Conservation (phyloP, 2,888 invertebrate genomes). For the Morpho helenor region DNA sequence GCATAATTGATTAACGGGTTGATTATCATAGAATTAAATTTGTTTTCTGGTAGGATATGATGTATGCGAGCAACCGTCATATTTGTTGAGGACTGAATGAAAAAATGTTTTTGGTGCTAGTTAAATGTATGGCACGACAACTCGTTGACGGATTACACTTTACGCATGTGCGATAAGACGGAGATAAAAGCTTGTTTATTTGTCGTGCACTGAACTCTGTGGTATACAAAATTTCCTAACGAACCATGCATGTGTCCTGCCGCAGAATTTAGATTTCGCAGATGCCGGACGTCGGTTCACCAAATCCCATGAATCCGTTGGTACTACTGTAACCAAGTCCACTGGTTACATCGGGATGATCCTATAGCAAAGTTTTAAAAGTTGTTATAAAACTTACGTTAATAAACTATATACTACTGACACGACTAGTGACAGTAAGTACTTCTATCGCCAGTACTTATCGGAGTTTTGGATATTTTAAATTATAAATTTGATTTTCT, state of each 20-base stretch:
- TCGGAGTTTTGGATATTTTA: no score
- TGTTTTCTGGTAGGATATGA: conserved; percentile 33
- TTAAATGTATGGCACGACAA: conserved; percentile 19
- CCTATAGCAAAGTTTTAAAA: no score
- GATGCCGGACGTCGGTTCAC: conserved; percentile 29
- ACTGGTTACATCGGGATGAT: background rate
- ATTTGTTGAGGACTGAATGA: conserved; percentile 21
- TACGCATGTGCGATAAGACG: conserved; percentile 27
- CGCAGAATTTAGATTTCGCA: conserved; percentile 36
- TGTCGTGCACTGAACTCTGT: conserved; percentile 30
- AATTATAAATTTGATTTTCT: no score
- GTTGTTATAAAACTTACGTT: no score
- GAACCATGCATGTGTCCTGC: conserved; percentile 40
- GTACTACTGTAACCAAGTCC: conserved; percentile 1
- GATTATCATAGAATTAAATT: conserved; percentile 46
- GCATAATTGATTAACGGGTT: conserved; percentile 64
- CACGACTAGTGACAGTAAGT: no score
- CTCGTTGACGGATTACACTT: conserved; percentile 34
- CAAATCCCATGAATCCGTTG: conserved; percentile 24
- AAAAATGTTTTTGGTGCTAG: conserved; percentile 19
- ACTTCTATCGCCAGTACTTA: no score
- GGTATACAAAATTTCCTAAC: conserved; percentile 25
- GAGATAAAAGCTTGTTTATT: conserved; percentile 31
- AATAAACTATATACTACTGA: no score
- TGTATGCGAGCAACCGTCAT: conserved; percentile 20